Base-by-base conservation (phyloP, 2,113 vertebrate species). In the Alethe castanea region DNA sequence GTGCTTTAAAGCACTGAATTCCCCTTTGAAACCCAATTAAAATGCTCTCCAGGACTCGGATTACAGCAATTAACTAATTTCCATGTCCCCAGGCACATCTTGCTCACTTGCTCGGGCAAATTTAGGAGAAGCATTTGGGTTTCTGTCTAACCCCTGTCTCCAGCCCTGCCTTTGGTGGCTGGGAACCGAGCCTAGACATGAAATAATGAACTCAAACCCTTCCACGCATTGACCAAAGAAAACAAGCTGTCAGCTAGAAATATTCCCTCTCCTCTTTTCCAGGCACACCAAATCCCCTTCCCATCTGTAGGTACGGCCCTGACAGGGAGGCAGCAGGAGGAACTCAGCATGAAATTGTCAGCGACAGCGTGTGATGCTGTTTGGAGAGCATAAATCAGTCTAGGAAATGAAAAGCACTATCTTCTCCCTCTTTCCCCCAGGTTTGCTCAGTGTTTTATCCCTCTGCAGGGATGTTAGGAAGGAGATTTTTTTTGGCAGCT, bases 341-440 rank as follows among this genome's bases (percentile, higher is more conserved):
- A 94, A 57, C 90, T 81, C 92, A 84, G 95, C 76, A 8, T 35
- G 95, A 57, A 81, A 86, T 74, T 93, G 88, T 92, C 94, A 95
- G 92, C 26, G 29, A 20, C 96, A 64, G 93, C 82, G 16, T 72
- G 79, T 2, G 91, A 45, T 14, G n/a, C 86, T 91, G 88, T 95
- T 93, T 93, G 95, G 33, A 76, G 86, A 96, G 92, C 92, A 89
- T 94, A 71, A 95, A 96, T 96, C 95, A 94, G 94, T 9, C 92
- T 10, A 6, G 94, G 85, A 66, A 93, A 77, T 88, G 95, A 94
- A 90, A 88, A 94, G 81, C 29, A 0, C 60, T 29, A 7, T 88
- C 93, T 78, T 15, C 52, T 66, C 45, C 29, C 60, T 8, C 31
- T 35, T 19, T 14, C 28, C 26, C 38, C 69, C 88, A 96, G 88